A percentile compares a stretch with the other conserved stretches of the same genome.
Evolutionary conservation across 2,113 vertebrate genomes (phyloP).

Genomic region (Tauraco erythrolophus): DNA sequence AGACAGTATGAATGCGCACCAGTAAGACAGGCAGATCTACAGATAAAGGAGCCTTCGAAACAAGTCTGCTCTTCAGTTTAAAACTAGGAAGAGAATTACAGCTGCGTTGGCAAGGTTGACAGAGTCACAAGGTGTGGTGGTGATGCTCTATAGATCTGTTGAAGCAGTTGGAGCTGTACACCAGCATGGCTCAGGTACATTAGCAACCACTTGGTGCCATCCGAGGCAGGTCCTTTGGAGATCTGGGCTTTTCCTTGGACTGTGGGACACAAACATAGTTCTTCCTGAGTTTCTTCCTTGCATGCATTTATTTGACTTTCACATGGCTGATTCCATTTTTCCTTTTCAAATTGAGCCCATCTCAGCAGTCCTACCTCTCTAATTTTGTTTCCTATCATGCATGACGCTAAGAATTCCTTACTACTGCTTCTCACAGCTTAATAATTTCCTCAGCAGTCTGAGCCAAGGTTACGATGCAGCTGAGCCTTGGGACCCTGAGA

Average conservation of each 20-base stretch:
- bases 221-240: background rate
- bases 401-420: background rate
- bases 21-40: background rate
- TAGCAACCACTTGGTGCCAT: background rate
- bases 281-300: background rate
- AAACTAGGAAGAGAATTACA: background rate
- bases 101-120: background rate
- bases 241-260: background rate
- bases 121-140: background rate
- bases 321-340: background rate
- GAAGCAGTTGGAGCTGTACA: background rate
- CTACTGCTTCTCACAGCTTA: background rate
- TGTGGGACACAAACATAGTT: background rate
- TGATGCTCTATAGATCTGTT: background rate
- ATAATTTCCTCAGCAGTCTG: background rate
- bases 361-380: background rate
- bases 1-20: background rate
- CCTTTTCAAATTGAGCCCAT: background rate
- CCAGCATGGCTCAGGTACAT: background rate
- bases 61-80: background rate
- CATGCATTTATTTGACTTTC: background rate
- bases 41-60: background rate
- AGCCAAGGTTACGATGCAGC: background rate
- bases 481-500: background rate
- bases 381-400: background rate